Conservation (phyloP, 1,140 invertebrate species). For the Trigoniulus corallinus region DNA sequence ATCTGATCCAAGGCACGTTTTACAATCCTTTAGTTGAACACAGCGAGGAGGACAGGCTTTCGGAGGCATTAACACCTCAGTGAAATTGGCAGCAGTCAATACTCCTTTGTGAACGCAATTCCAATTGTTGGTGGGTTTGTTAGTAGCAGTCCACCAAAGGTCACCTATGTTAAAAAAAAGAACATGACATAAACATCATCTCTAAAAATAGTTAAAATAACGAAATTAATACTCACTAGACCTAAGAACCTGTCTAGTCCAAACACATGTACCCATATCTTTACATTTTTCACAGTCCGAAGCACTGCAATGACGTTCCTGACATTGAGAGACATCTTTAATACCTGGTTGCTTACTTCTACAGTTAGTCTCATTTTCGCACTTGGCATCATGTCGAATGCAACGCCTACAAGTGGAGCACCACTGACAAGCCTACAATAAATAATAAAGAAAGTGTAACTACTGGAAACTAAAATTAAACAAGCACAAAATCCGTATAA, state of each 20-base stretch:
- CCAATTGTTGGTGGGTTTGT: constrained; percentile 44
- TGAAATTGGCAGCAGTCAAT: constrained; percentile 33
- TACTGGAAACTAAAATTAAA: constrained; percentile 3
- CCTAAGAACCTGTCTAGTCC: constrained; percentile 47
- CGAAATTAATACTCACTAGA: constrained; percentile 18
- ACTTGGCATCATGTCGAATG: constrained; percentile 33
- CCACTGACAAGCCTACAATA: constrained; percentile 44
- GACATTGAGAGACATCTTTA: constrained; percentile 42
- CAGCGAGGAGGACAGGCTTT: constrained; percentile 55
- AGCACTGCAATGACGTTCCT: constrained; percentile 53
- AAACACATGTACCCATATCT: constrained; percentile 46
- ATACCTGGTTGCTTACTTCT: constrained; percentile 30
- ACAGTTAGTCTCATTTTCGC: constrained; percentile 35
- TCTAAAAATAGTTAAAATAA: constrained; percentile 22
- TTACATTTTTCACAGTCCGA: constrained; percentile 65
- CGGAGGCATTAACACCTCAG: constrained; percentile 31
- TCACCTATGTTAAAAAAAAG: constrained; percentile 24
- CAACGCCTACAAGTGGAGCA: constrained; percentile 49
- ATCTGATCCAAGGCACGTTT: constrained; percentile 48
- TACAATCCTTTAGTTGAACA: constrained; percentile 50
- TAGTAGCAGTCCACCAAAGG: constrained; percentile 31
- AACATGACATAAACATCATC: constrained; percentile 9
- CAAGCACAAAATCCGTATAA: not conserved
- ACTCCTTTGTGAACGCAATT: constrained; percentile 41
- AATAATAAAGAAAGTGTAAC: constrained; percentile 22